These are phyloP conservation scores for Villa cingulata DNA, from an alignment of 2,888 invertebrate species.

Conservation along the genomic window DNA sequence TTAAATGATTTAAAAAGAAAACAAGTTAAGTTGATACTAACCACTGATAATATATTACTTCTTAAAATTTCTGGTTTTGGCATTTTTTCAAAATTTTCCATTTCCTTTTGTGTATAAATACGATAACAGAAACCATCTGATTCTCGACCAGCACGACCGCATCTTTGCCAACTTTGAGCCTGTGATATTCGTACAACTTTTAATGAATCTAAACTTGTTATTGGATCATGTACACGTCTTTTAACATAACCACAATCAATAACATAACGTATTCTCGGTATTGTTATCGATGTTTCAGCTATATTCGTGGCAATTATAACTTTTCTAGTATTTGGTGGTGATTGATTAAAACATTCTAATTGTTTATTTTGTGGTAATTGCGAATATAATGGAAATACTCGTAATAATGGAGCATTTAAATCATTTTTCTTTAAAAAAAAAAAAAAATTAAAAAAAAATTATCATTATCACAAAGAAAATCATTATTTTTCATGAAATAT, in stretches of 20 bases:
- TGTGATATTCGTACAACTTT: slow-evolving; percentile 71
- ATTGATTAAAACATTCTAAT: slow-evolving; percentile 67
- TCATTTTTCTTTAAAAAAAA: slow-evolving; percentile 39
- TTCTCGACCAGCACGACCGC: slow-evolving; percentile 85
- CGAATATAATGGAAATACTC: slow-evolving; percentile 81
- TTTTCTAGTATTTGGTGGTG: slow-evolving; percentile 65
- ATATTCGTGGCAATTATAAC: slow-evolving; percentile 92
- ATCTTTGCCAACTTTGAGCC: slow-evolving; percentile 86
- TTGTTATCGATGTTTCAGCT: slow-evolving; percentile 95
- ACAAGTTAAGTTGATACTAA: slow-evolving; percentile 7
- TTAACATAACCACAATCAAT: slow-evolving; percentile 90
- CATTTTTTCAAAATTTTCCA: slow-evolving; percentile 53
- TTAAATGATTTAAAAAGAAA: not conserved
- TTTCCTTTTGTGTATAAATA: slow-evolving; percentile 67
- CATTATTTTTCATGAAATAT: too few species aligned
- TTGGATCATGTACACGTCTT: slow-evolving; percentile 67
- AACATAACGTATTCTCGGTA: slow-evolving; percentile 79
- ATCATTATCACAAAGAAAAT: not conserved
- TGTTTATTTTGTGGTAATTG: slow-evolving; percentile 77
- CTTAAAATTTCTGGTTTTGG: slow-evolving; percentile 79
- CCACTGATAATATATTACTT: slow-evolving; percentile 41
- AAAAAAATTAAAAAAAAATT: not conserved
- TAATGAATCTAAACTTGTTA: slow-evolving; percentile 70
- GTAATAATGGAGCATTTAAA: slow-evolving; percentile 49
- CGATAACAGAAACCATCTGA: slow-evolving; percentile 75